These are phyloP conservation scores for Sinotaia quadrata DNA, from an alignment of 2,888 invertebrate genomes.

Conservation along the genomic window DNA sequence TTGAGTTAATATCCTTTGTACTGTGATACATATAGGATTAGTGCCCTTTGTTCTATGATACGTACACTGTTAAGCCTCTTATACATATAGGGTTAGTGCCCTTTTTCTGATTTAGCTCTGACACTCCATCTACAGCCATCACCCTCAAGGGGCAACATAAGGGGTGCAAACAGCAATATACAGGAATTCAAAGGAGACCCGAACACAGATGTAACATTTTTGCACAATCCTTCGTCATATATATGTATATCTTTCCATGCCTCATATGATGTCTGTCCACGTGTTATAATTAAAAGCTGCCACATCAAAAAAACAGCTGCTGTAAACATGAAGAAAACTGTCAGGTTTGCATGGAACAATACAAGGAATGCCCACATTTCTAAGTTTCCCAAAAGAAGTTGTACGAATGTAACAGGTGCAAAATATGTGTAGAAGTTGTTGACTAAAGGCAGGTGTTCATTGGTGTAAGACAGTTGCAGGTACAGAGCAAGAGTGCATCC, in stretches of 20 bases:
- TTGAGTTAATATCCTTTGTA: too few relatives aligned
- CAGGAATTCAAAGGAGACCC: slow-evolving; percentile 44
- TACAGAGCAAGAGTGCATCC: slow-evolving; percentile 42
- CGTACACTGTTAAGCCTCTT: too few relatives aligned
- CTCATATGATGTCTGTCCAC: slow-evolving; percentile 62
- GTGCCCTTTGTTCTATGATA: too few relatives aligned
- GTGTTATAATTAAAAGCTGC: slow-evolving; percentile 50
- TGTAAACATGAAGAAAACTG: slow-evolving; percentile 37
- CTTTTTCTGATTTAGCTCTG: slow-evolving; percentile 45
- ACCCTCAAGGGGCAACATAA: slow-evolving; percentile 28
- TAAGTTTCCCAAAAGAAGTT: slow-evolving; percentile 50
- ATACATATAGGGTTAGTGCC: slow-evolving; percentile 33
- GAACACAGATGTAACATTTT: slow-evolving; percentile 60
- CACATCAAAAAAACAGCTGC: slow-evolving; percentile 50
- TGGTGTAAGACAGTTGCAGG: slow-evolving; percentile 55
- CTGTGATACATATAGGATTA: too few relatives aligned
- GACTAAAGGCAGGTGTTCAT: slow-evolving; percentile 10
- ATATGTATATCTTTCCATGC: slow-evolving; percentile 44
- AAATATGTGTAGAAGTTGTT: slow-evolving; percentile 39
- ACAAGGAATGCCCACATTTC: slow-evolving; percentile 44
- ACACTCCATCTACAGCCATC: slow-evolving; percentile 61
- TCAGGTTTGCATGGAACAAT: slow-evolving; percentile 45
- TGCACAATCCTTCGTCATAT: slow-evolving; percentile 28
- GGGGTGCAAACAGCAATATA: slow-evolving; percentile 27
- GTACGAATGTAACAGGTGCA: slow-evolving; percentile 46